Evolutionary conservation across 2,113 vertebrate species (phyloP), one percentile per base, ranked within the genome.

Genomic region (Xiphophorus hellerii): DNA sequence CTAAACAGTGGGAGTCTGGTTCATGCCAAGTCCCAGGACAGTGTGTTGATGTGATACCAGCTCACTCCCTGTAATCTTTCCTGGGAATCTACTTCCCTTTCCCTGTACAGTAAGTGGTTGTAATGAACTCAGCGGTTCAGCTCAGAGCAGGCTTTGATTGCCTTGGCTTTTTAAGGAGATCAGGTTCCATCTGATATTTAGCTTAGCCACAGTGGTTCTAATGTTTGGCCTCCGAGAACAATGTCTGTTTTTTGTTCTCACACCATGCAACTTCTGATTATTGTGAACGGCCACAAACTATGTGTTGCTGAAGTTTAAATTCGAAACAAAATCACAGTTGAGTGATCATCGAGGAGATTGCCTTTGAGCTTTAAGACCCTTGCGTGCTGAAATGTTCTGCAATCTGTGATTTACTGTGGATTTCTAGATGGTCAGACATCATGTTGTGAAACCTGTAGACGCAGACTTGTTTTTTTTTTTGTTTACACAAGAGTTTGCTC

Each of bases 71-170:
- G 6, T 77, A 78, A 81, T 87, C 80, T 80, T 71, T 90, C 72
- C 80, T 62, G 35, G 71, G 70, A 82, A 86, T 51, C 78, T 87
- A 79, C 84, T 76, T 83, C 81, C 82, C 71, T 85, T 73, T 83
- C 85, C 83, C 81, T 87, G 80, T 63, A 65, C 44, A 66, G 72
- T 87, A 84, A 89, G 67, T 76, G 87, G 77, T 62, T 88, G 71
- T 78, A 88, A 89, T 87, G 85, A 87, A 83, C 80, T 79, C 74
- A 80, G 65, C 78, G 81, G 79, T 87, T 87, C 74, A 80, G 78
- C 78, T 78, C 74, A 25, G 54, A 78, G 76, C 69, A 67, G 30
- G 79, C 89, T 88, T 79, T 77, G 67, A 88, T 89, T 87, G 84
- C 83, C 71, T 82, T 81, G 67, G 67, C 77, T 84, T 73, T 77